Conservation (phyloP, 2,797 vertebrate species). For the Taeniopygia guttata region DNA sequence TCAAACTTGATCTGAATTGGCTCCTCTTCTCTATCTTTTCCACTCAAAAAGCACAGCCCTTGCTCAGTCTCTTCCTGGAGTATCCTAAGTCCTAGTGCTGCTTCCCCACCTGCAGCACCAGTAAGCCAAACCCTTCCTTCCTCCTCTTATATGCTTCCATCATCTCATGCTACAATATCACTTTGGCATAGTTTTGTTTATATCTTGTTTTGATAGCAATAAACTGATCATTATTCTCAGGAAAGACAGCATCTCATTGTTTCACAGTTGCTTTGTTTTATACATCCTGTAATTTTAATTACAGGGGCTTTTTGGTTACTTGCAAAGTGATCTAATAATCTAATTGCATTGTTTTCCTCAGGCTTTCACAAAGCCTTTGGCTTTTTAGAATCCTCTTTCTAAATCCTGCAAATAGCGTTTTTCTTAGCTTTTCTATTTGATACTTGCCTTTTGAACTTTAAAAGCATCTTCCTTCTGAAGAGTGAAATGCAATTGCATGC, state of each 20-base stretch:
- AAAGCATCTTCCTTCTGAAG: background rate
- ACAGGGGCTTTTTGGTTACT: background rate
- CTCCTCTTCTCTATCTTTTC: background rate
- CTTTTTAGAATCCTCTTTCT: background rate
- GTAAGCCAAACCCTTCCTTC: background rate
- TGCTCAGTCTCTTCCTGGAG: background rate
- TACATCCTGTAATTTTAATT: background rate
- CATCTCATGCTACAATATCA: background rate
- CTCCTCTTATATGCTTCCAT: background rate
- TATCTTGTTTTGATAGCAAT: background rate
- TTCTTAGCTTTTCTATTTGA: background rate
- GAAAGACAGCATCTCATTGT: background rate
- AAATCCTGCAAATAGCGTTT: background rate
- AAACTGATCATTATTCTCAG: background rate
- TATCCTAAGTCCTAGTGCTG: background rate
- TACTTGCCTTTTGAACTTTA: background rate
- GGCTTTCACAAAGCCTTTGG: background rate
- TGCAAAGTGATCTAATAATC: background rate
- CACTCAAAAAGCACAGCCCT: background rate
- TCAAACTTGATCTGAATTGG: conserved; percentile 17
- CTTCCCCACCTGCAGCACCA: background rate
- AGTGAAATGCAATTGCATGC: background rate
- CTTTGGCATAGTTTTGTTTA: background rate
- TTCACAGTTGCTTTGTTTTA: background rate
- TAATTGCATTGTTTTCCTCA: background rate